Base-by-base conservation (phyloP, 2,888 invertebrate genomes). In the Troides oblongomaculatus region DNA sequence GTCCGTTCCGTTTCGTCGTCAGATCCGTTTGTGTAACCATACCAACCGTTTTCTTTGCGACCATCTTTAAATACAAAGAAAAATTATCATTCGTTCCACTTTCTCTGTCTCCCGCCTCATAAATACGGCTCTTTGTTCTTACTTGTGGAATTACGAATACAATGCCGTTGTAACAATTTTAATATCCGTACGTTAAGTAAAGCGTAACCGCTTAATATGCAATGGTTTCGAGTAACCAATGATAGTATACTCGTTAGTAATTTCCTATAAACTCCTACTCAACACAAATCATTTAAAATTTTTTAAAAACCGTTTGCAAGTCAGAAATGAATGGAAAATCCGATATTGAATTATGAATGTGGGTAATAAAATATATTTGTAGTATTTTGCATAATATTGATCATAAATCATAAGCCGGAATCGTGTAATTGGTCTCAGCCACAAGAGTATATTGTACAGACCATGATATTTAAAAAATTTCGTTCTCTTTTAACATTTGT, bases 81-180 rank as follows among this genome's bases (percentile, higher is more conserved):
- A 76, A 77, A 84, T 85, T 84, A 81, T 78, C 81, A 86, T 85
- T 76, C 81, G 86, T 79, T 83, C 87, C 79, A 88, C 87, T 88
- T 88, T 87, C 86, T 76, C 85, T 75, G 72, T 70, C 75, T 74
- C 69, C 73, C 70, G 60, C 69, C 79, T 80, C 79, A 82, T 80
- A 77, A 77, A 81, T 81, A 82, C 76, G 68, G 71, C 75, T 77
- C 83, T 85, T 85, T 85, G 85, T 85, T 82, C 82, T 77, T 75
- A 73, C 71, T 30, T 64, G 64, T 69, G 66, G 50, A 66, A 71
- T 72, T 71, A 69, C 64, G 58, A 66, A 65, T 64, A 23, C 53
- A 25, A 0, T 12, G n/a, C 46, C 21, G 53, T 62, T 61, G 46
- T 61, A 61, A 36, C 18, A 69, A 21, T 25, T 64, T 53, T 53